These are phyloP conservation scores for Rhopalosiphum nymphaeae DNA, from an alignment of 2,888 invertebrate species.

Conservation along the genomic window DNA sequence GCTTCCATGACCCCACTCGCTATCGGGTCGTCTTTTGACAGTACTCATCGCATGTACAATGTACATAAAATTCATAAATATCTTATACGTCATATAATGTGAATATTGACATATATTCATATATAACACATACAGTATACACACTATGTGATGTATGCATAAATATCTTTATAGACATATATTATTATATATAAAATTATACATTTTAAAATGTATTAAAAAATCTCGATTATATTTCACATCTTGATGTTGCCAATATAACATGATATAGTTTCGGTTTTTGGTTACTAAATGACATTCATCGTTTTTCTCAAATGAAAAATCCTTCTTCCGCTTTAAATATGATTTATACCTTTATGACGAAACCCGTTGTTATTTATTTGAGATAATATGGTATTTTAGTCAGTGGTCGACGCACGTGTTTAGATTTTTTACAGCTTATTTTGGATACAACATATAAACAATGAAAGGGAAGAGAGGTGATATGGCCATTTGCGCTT, in stretches of 20 bases:
- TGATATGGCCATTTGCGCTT: constrained; percentile 3
- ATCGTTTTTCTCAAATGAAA: constrained; percentile 16
- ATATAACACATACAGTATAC: no score
- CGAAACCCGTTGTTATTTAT: constrained; percentile 58
- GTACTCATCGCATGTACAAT: neutral
- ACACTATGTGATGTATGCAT: no score
- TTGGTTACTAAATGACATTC: constrained; percentile 12
- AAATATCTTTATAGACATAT: no score
- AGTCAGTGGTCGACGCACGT: constrained; percentile 46
- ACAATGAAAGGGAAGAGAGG: neutral
- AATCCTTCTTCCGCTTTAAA: constrained; percentile 9
- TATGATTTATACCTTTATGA: constrained; percentile 54
- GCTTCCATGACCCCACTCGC: constrained; percentile 49
- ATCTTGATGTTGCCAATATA: neutral
- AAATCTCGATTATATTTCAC: neutral
- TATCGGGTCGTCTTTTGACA: constrained; percentile 28
- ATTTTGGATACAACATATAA: constrained; percentile 38
- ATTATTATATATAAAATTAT: neutral
- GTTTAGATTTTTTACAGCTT: constrained; percentile 61
- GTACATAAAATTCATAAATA: neutral
- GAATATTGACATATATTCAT: neutral
- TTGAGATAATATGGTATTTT: constrained; percentile 58
- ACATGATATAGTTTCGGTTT: neutral
- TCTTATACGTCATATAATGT: neutral
- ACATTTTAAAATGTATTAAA: neutral